These are phyloP conservation scores for Balanococcus diminutus DNA, from an alignment of 2,888 invertebrate species.

Conservation along the genomic window DNA sequence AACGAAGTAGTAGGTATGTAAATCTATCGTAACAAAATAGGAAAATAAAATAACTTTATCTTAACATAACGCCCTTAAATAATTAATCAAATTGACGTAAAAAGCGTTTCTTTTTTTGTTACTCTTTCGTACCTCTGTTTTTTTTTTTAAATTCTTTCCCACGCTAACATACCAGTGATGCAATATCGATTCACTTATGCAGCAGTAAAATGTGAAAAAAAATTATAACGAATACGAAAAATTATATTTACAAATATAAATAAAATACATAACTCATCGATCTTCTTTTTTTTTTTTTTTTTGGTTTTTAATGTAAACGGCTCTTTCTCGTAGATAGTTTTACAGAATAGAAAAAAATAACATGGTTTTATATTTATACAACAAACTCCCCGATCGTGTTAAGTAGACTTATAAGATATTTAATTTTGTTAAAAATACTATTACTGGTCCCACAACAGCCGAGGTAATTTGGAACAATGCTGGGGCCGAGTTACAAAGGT, in stretches of 20 bases:
- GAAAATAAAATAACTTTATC: constrained; percentile 2
- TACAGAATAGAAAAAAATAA: constrained; percentile 22
- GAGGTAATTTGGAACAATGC: constrained; percentile 59
- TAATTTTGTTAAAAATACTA: constrained; percentile 46
- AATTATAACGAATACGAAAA: constrained; percentile 8
- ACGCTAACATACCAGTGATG: no score
- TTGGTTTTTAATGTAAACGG: neutral
- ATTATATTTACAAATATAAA: constrained; percentile 45
- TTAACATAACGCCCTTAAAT: neutral
- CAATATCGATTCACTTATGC: neutral
- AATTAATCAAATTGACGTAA: neutral
- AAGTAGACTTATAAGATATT: constrained; percentile 42
- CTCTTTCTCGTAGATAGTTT: constrained; percentile 3
- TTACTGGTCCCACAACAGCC: constrained; percentile 28
- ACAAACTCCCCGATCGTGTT: neutral
- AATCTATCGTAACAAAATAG: neutral
- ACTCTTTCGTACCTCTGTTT: neutral
- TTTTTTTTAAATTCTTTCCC: no score
- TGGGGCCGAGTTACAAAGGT: constrained; percentile 71
- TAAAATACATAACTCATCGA: constrained; percentile 35
- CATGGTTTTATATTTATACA: constrained; percentile 8
- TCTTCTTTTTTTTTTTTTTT: neutral
- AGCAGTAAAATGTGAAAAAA: neutral
- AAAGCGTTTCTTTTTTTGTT: neutral
- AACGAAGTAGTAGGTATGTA: neutral